Evolutionary conservation across 2,888 invertebrate genomes (phyloP).

Genomic region (Lissonota sp.): DNA sequence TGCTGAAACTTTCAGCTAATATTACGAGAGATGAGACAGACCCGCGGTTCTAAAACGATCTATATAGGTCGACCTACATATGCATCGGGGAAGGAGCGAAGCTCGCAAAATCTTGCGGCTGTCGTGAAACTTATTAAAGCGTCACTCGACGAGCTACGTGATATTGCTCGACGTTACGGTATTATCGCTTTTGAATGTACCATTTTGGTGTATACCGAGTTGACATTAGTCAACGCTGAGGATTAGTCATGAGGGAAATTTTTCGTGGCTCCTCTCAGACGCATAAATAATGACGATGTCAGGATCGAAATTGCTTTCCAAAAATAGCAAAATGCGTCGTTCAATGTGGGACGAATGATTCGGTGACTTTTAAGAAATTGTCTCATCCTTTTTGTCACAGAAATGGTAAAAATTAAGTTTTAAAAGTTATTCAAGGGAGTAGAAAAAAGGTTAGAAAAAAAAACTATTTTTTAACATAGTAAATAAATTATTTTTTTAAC

Average conservation of each 20-base stretch:
- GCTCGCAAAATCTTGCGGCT: background rate
- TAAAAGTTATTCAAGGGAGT: too few species aligned
- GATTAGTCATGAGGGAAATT: background rate
- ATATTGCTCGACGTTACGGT: background rate
- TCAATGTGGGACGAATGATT: too few species aligned
- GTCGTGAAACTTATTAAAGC: slow-evolving; percentile 36
- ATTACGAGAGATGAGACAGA: background rate
- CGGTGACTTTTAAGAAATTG: too few species aligned
- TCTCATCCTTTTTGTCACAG: too few species aligned
- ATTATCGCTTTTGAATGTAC: slow-evolving; percentile 1
- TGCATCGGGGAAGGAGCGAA: background rate
- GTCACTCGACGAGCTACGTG: slow-evolving; percentile 18
- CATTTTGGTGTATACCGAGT: background rate
- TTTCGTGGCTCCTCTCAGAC: background rate
- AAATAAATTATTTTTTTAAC: too few species aligned
- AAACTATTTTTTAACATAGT: too few species aligned
- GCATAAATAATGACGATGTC: background rate
- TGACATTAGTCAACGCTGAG: too few species aligned
- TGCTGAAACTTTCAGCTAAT: slow-evolving; percentile 20
- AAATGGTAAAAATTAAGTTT: too few species aligned
- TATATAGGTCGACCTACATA: slow-evolving; percentile 5
- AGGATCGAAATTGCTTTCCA: too few species aligned
- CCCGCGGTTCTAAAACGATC: background rate
- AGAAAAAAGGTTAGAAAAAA: too few species aligned
- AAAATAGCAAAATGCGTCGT: too few species aligned